Conservation (phyloP, 2,113 vertebrate species). For the Hyla sarda region DNA sequence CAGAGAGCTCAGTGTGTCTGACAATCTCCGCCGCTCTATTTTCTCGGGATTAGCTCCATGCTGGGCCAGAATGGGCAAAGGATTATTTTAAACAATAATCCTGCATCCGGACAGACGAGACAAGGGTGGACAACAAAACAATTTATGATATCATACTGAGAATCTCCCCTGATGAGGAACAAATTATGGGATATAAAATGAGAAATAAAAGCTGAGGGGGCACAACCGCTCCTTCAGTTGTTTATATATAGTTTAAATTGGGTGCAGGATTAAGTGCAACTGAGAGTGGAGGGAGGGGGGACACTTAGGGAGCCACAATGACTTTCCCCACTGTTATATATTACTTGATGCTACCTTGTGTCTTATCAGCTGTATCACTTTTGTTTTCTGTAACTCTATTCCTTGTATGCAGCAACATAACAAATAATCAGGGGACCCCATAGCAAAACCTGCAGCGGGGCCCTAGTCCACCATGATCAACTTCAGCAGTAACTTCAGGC, state of each 20-base stretch:
- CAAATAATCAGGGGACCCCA: no score
- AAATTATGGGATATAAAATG: background rate
- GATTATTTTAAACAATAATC: conserved; percentile 30
- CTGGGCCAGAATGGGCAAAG: conserved; percentile 16
- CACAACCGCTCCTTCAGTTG: background rate
- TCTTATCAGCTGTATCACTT: background rate
- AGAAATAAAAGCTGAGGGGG: background rate
- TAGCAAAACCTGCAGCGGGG: no score
- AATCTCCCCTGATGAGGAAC: conserved; percentile 7
- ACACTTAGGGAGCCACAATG: background rate
- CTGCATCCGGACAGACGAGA: background rate
- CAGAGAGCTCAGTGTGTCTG: background rate
- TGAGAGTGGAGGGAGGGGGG: background rate
- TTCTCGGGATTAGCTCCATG: conserved; percentile 21
- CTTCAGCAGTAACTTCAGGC: no score
- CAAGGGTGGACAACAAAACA: background rate
- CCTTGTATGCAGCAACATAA: background rate
- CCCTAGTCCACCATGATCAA: no score
- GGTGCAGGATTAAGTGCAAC: background rate
- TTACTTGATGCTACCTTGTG: no score
- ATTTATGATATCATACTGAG: conserved; percentile 14
- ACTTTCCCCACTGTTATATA: background rate
- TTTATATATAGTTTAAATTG: background rate
- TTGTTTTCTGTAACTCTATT: background rate
- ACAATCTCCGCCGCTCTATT: background rate